Evolutionary conservation across 2,797 vertebrate species (phyloP).

Genomic region (Lepidocolaptes lacrymiger): DNA sequence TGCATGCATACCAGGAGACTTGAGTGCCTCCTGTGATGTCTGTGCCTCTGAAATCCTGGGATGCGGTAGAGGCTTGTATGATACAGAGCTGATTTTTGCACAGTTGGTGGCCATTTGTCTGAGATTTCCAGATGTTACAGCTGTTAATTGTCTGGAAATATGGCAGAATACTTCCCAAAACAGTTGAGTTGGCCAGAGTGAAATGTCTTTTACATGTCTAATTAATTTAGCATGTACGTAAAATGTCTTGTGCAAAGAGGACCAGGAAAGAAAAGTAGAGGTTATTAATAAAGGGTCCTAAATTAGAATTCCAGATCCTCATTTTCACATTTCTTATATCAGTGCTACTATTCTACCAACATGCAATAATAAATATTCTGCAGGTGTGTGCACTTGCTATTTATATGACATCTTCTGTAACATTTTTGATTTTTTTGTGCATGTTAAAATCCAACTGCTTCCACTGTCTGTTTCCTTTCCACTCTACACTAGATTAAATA

Average conservation of each 20-base stretch:
- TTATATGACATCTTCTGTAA: not conserved
- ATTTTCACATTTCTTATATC: not conserved
- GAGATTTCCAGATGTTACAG: slow-evolving; percentile 43
- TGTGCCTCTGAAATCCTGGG: not conserved
- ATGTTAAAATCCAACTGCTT: not conserved
- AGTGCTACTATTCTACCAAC: not conserved
- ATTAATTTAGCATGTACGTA: slow-evolving; percentile 14
- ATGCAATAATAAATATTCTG: not conserved
- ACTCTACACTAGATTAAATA: not conserved
- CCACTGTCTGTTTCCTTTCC: not conserved
- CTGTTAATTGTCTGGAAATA: slow-evolving; percentile 48
- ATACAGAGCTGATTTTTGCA: not conserved
- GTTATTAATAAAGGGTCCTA: not conserved
- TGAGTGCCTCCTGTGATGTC: not conserved
- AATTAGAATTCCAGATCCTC: not conserved
- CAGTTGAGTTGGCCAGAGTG: not conserved
- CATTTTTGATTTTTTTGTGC: not conserved
- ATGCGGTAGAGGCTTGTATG: not conserved
- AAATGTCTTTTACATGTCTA: slow-evolving; percentile 25
- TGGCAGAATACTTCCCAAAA: slow-evolving; percentile 44
- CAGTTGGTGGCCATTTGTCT: slow-evolving; percentile 31
- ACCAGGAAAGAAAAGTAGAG: not conserved
- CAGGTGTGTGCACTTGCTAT: not conserved
- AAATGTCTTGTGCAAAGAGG: not conserved
- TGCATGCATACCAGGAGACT: not conserved